Evolutionary conservation across 2,113 vertebrate species (phyloP), one percentile per base, ranked within the genome.

Genomic region (Gadus macrocephalus): DNA sequence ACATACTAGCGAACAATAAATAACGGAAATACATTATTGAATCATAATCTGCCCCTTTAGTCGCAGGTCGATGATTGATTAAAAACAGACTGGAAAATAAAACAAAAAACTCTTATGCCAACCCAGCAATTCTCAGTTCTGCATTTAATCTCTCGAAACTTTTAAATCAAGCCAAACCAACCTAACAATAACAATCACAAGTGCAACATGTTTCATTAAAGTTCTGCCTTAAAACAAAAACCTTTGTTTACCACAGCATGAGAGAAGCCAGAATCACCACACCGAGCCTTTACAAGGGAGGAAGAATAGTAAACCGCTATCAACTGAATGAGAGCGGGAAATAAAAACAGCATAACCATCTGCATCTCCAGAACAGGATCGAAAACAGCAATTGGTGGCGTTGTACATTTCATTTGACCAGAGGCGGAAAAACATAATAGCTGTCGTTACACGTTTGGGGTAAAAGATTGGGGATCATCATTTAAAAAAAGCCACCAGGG

Each of bases 181-280:
- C 71, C 69, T 79, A 68, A 73, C 81, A 78, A 66, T 87, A 82
- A 67, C 78, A 78, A 87, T 84, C 81, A 81, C 85, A 85, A 90
- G 86, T 89, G 88, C 89, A 92, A 90, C 81, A 85, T 88, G 81
- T 85, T 81, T 85, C 88, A 80, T 70, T 61, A 89, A 80, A 83
- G 84, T 81, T 89, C 81, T 78, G 77, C 85, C 86, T 83, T 65
- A 77, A 53, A 74, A 68, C 68, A 67, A n/a, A 59, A 53, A 17
- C 5, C n/a, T 5, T 72, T 85, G 72, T 72, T 68, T 67, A 77
- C 74, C 86, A 90, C 87, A 91, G 90, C 89, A 86, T 85, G 77
- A 78, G 55, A 82, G 64, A 73, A 80, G 84, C 68, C 77, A 67
- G 60, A 78, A 66, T 65, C 19, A 74, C 71, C 66, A 67, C 0